Evolutionary conservation across 2,888 invertebrate genomes (phyloP).

Genomic region (Pterostichus niger): DNA sequence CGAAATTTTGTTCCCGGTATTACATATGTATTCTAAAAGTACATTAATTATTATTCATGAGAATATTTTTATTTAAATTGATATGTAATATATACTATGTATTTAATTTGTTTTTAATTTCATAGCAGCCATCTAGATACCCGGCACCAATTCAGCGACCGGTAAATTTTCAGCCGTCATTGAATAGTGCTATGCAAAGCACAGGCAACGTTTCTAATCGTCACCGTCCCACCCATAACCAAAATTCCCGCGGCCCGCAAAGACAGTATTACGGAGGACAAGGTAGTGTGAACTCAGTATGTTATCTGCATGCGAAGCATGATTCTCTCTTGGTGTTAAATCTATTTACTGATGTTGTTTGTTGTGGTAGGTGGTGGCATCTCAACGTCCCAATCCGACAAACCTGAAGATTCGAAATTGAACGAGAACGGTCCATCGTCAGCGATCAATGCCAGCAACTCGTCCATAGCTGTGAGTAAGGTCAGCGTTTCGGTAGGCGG

Average conservation of each 20-base stretch:
- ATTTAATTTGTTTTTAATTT: slow-evolving; percentile 3
- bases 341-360: slow-evolving; percentile 3
- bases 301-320: slow-evolving; percentile 44
- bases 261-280: slow-evolving; percentile 79
- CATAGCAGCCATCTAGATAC: slow-evolving; percentile 74
- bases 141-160: slow-evolving; percentile 80
- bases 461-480: slow-evolving; percentile 62
- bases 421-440: slow-evolving; percentile 71
- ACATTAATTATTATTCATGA: too few relatives aligned
- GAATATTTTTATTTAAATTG: too few relatives aligned
- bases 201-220: slow-evolving; percentile 75
- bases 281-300: slow-evolving; percentile 72
- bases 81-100: too few relatives aligned
- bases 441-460: slow-evolving; percentile 68
- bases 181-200: slow-evolving; percentile 75
- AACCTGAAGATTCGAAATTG: slow-evolving; percentile 74
- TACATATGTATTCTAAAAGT: too few relatives aligned
- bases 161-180: slow-evolving; percentile 78
- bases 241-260: slow-evolving; percentile 75
- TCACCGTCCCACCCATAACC: slow-evolving; percentile 75
- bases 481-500: slow-evolving; percentile 63
- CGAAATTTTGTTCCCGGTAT: background rate
- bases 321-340: slow-evolving; percentile 2
- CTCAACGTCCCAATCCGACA: slow-evolving; percentile 73
- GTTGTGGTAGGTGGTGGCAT: slow-evolving; percentile 71